A percentile compares a stretch with the other conserved stretches of the same genome.
phyloP scores from a whole-genome alignment of 2,888 invertebrate genomes.

The Quadroppia sp. region DNA sequence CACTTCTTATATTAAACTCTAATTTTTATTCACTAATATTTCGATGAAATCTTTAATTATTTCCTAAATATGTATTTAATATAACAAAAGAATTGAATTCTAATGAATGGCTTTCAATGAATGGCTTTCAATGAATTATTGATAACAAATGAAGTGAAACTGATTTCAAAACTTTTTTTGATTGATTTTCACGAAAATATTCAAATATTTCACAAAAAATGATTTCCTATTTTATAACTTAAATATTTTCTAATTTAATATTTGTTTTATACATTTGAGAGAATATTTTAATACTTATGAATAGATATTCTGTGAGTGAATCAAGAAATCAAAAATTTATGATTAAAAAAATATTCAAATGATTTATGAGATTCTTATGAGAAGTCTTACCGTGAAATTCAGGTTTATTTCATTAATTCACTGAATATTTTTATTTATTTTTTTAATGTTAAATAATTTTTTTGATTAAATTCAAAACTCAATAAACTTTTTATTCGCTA shows the following conservation, averaged over 20 bases:
- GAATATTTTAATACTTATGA: not conserved
- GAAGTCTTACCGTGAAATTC: not conserved
- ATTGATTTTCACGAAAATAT: too few species aligned
- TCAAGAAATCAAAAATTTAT: not conserved
- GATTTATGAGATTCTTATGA: not conserved
- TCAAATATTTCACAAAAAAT: too few species aligned
- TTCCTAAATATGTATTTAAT: slow-evolving; percentile 6
- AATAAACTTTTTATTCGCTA: not conserved
- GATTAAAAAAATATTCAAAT: not conserved
- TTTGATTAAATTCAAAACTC: not conserved
- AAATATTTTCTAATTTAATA: not conserved
- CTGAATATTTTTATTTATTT: not conserved
- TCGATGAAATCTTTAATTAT: slow-evolving; percentile 3
- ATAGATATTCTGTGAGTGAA: not conserved
- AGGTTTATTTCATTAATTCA: slow-evolving; percentile 1
- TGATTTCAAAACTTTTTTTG: too few species aligned
- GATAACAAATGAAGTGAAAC: too few species aligned
- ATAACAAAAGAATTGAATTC: not conserved
- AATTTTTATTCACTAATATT: not conserved
- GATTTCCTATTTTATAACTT: too few species aligned
- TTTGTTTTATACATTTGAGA: not conserved
- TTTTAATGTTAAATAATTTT: too few species aligned
- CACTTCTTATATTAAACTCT: not conserved
- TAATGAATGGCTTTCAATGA: not conserved
- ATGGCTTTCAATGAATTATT: not conserved